Evolutionary conservation across 2,113 vertebrate species (phyloP).

Genomic region (Ivindomyrus marchei): DNA sequence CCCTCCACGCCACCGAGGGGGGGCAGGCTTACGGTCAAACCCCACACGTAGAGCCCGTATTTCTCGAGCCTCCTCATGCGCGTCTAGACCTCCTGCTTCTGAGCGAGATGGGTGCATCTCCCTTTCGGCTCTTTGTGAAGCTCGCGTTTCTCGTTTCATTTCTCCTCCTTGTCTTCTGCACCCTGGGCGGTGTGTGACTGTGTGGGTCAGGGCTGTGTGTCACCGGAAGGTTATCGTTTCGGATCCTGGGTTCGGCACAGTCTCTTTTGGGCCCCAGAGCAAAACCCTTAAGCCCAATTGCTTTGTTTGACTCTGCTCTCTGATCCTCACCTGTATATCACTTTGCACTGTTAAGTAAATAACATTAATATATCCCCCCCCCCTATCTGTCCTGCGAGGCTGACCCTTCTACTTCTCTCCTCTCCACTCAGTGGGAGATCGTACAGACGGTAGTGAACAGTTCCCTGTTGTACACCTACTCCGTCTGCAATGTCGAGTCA

Average conservation of each 20-base stretch:
- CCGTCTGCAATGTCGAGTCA: slow-evolving; percentile 80
- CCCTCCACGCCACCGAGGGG: not conserved
- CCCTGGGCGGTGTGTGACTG: not conserved
- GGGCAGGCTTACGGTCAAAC: slow-evolving; percentile 37
- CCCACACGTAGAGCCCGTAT: slow-evolving; percentile 50
- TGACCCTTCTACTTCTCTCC: slow-evolving; percentile 19
- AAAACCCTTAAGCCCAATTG: not conserved
- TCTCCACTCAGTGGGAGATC: slow-evolving; percentile 79
- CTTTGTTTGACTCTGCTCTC: not conserved
- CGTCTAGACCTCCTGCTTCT: slow-evolving; percentile 17
- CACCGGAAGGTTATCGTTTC: not conserved
- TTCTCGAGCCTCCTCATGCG: not conserved
- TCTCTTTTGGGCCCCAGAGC: not conserved
- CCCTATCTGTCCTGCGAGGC: not conserved
- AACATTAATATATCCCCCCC: not conserved
- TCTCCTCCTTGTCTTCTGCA: not conserved
- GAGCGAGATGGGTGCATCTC: not conserved
- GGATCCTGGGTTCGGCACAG: not conserved
- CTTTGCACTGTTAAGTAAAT: not conserved
- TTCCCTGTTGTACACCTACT: slow-evolving; percentile 83
- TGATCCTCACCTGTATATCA: not conserved
- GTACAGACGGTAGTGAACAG: slow-evolving; percentile 83
- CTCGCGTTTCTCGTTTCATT: not conserved
- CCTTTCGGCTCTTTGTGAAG: not conserved
- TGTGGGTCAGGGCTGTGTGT: not conserved